phyloP scores from a whole-genome alignment of 1,140 invertebrate species.

The Lutraria rhynchaena region DNA sequence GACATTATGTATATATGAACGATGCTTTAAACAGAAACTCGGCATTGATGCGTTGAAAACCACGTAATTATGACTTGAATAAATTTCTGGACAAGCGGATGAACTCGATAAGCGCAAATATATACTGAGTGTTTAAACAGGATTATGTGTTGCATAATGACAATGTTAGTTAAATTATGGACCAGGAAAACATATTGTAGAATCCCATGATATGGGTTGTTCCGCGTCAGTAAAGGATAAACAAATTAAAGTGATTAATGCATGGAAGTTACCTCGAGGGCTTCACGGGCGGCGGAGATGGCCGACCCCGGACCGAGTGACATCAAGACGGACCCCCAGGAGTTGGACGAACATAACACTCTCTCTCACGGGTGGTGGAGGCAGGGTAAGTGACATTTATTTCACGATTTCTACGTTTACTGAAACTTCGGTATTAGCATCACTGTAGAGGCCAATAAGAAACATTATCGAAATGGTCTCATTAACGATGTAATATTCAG shows the following conservation, averaged over 20 bases:
- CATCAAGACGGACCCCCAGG: conserved; percentile 59
- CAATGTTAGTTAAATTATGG: too few species aligned
- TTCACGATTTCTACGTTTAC: not conserved
- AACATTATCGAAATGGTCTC: not conserved
- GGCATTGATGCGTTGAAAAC: too few species aligned
- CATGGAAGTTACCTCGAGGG: not conserved
- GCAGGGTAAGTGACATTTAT: conserved; percentile 50
- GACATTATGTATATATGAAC: too few species aligned
- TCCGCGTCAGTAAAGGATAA: conserved; percentile 17
- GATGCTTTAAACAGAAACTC: too few species aligned
- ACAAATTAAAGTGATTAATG: not conserved
- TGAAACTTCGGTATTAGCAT: too few species aligned
- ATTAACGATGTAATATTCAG: not conserved
- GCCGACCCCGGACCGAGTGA: conserved; percentile 42
- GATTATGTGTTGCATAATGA: too few species aligned
- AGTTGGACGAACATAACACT: conserved; percentile 65
- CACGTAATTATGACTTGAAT: too few species aligned
- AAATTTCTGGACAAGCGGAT: too few species aligned
- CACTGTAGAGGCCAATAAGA: not conserved
- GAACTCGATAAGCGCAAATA: too few species aligned
- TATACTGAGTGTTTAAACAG: too few species aligned
- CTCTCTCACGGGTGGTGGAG: conserved; percentile 53
- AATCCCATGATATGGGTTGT: conserved; percentile 21
- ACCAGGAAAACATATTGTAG: too few species aligned
- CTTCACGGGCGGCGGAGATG: conserved; percentile 4